phyloP scores from a whole-genome alignment of 2,888 invertebrate species.

The Erebia epiphron region DNA sequence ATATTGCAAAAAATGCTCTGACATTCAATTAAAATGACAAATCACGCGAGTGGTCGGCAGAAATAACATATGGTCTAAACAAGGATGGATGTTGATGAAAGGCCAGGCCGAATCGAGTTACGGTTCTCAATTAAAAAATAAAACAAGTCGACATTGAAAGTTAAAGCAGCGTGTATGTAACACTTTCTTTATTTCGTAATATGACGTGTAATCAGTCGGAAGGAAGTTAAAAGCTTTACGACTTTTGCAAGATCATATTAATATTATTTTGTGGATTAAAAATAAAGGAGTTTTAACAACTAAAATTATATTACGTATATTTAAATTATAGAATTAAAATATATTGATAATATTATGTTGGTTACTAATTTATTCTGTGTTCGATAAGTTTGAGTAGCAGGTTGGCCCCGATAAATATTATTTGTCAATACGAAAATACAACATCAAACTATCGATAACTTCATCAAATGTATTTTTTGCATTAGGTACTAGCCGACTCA shows the following conservation, averaged over 20 bases:
- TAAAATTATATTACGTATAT: not conserved
- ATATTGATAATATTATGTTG: not conserved
- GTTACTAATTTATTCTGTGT: not conserved
- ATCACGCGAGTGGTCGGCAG: conserved; percentile 11
- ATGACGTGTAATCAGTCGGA: conserved; percentile 6
- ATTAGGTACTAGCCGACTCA: no score
- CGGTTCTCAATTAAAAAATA: conserved; percentile 26
- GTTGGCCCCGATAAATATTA: not conserved
- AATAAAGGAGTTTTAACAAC: not conserved
- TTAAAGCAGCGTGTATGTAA: conserved; percentile 1
- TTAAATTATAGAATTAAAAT: not conserved
- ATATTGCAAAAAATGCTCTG: conserved; percentile 6
- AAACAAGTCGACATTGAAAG: conserved; percentile 25
- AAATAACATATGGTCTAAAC: conserved; percentile 27
- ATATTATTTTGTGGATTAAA: not conserved
- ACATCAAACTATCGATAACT: not conserved
- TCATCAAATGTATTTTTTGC: no score
- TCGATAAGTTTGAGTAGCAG: not conserved
- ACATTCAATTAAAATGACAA: conserved; percentile 31
- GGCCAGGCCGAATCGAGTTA: conserved; percentile 28
- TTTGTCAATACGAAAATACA: not conserved
- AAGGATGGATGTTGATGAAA: conserved; percentile 28
- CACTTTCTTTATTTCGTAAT: conserved; percentile 29
- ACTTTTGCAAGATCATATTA: no score
- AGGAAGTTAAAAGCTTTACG: conserved; percentile 15